Base-by-base conservation (phyloP, 2,113 vertebrate species). In the Scatophagus argus region DNA sequence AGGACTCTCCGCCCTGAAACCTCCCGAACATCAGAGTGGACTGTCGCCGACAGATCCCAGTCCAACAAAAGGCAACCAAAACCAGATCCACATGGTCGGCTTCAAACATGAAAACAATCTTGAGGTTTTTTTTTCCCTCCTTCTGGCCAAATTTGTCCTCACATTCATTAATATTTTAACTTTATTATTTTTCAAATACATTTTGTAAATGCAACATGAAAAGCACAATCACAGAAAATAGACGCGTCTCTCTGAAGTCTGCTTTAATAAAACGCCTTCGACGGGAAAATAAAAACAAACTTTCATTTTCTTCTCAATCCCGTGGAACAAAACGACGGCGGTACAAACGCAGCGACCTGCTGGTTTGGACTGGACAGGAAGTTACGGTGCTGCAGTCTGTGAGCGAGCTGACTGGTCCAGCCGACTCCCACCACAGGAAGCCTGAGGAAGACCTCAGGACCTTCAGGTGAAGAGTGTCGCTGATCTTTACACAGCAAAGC, bases 211-310 rank as follows among this genome's bases (percentile, higher is more conserved):
- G 93, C 88, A 82, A 94, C 93, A 93, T 90, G 90, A 91, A 89
- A 92, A 92, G 92, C 90, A 94, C 92, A 77, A 92, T 82, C 93
- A 94, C 93, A 92, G 89, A 90, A 93, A 92, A 89, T 70, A 92
- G 87, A 93, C 89, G 70, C 74, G 56, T 87, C 79, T 87, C 86
- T 89, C 32, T 79, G 78, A 90, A 90, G 88, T 90, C 62, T 52
- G 91, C 79, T 81, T 79, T 61, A 72, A 79, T 90, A 91, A 92
- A 93, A 92, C 61, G 29, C 70, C 87, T 74, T 82, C 60, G 36
- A 56, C 52, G 66, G 60, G 74, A 79, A 91, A 90, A 85, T 77
- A 88, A 91, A 92, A 89, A 85, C 85, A 77, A 62, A 39, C 60
- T 81, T 72, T 36, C 13, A 5, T 2, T 59, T 16, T 58, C 29